Base-by-base conservation (phyloP, 2,113 vertebrate genomes). In the Mesocricetus auratus region DNA sequence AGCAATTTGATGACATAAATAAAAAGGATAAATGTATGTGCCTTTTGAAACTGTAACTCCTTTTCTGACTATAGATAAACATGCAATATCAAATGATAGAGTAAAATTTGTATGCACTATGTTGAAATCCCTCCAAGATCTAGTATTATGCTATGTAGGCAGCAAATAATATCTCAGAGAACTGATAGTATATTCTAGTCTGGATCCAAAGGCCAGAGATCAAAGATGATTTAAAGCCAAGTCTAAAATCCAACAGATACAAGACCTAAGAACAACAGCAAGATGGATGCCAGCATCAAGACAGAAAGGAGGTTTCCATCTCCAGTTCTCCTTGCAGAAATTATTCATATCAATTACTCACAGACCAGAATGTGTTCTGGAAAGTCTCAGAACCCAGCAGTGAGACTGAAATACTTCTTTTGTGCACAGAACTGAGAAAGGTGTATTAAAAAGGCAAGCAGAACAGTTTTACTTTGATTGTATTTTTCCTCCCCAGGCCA, bases 31-130 rank as follows among this genome's bases (percentile, higher is more conserved):
- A 86, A 42, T 90, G 7, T 33, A 64, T 86, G 31, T 90, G 19
- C 4, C 5, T 19, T 89, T 96, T 92, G 78, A 73, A 39, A 58
- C 22, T 87, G 15, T 62, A 92, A 75, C 13, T 26, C 17, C 45
- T 86, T 66, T 86, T 92, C 88, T 66, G 17, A 36, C 71, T 89
- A 86, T 60, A 94, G 19, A 85, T 73, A 77, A 85, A 88, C 7
- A 42, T 77, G 16, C 36, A 95, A 85, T 82, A 88, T 50, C 89
- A 73, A 88, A 66, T 71, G 92, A 88, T 66, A 66, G 24, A 47
- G 36, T 93, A 75, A 50, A 91, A 33, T 96, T 26, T 94, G 19
- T 89, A 68, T 71, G 13, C 29, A 56, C 45, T 90, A 11, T 39
- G 86, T 64, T 87, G 53, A 94, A 90, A 81, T 45, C 56, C 69